These are phyloP conservation scores for Trichonephila clavipes DNA, from an alignment of 1,140 invertebrate genomes.

Conservation along the genomic window DNA sequence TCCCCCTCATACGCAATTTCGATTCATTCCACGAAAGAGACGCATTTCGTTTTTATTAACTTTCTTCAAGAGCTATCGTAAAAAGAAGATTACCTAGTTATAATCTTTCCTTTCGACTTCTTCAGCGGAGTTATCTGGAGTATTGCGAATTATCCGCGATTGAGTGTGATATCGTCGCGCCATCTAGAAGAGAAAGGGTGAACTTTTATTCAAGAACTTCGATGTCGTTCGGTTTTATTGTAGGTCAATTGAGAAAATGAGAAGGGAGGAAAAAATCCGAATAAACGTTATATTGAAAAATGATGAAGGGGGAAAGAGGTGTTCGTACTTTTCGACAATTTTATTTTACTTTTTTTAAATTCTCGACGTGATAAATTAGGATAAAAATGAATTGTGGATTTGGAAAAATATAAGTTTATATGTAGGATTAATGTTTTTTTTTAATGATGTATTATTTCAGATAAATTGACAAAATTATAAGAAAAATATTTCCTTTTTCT, in stretches of 20 bases:
- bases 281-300: background rate
- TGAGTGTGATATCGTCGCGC: slow-evolving; percentile 46
- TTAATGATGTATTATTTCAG: no score
- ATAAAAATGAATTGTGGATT: no score
- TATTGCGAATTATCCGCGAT: slow-evolving; percentile 21
- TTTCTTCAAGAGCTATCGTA: slow-evolving; percentile 64
- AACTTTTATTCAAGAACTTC: background rate
- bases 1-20: slow-evolving; percentile 23
- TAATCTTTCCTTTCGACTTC: slow-evolving; percentile 53
- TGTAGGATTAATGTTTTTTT: no score
- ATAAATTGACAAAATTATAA: no score
- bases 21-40: slow-evolving; percentile 52
- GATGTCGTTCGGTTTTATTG: background rate
- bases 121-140: background rate
- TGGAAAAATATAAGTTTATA: no score
- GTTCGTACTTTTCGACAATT: no score
- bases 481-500: no score
- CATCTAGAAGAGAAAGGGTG: slow-evolving; percentile 33
- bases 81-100: slow-evolving; percentile 74
- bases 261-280: background rate
- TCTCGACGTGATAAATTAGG: no score
- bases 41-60: slow-evolving; percentile 74
- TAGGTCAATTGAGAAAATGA: background rate
- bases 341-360: no score
- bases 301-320: background rate